These are phyloP conservation scores for Cybosia mesomella DNA, from an alignment of 2,888 invertebrate species.

Conservation along the genomic window DNA sequence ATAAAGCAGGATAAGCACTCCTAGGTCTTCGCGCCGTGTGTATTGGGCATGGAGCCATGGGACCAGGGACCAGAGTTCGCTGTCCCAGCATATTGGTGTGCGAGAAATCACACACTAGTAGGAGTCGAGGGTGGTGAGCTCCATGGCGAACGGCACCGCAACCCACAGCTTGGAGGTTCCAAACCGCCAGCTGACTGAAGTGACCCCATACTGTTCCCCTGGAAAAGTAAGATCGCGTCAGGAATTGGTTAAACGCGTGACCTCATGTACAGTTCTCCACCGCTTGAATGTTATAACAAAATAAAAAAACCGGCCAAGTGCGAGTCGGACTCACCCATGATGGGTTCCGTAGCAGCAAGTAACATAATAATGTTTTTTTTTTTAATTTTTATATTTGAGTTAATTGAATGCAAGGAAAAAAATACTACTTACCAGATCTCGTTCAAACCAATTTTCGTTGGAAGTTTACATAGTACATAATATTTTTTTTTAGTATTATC, in stretches of 20 bases:
- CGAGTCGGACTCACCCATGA: no score
- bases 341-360: no score
- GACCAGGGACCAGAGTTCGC: conserved; percentile 68
- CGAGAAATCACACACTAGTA: conserved; percentile 81
- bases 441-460: no score
- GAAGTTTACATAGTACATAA: no score
- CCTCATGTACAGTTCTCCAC: no score
- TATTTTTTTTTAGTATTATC: no score
- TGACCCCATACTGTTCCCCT: conserved; percentile 80
- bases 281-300: no score
- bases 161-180: conserved; percentile 76
- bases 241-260: background rate
- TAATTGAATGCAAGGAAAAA: no score
- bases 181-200: conserved; percentile 80
- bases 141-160: conserved; percentile 78
- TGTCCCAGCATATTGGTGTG: conserved; percentile 84
- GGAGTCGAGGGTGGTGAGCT: conserved; percentile 57
- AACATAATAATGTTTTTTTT: no score
- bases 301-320: no score
- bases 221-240: conserved; percentile 2
- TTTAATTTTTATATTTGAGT: no score
- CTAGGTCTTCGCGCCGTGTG: conserved; percentile 60
- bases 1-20: conserved; percentile 68
- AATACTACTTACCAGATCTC: no score
- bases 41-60: conserved; percentile 64